Evolutionary conservation across 2,797 vertebrate species (phyloP), one percentile per base, ranked within the genome.

Genomic region (Lagodon rhomboides): DNA sequence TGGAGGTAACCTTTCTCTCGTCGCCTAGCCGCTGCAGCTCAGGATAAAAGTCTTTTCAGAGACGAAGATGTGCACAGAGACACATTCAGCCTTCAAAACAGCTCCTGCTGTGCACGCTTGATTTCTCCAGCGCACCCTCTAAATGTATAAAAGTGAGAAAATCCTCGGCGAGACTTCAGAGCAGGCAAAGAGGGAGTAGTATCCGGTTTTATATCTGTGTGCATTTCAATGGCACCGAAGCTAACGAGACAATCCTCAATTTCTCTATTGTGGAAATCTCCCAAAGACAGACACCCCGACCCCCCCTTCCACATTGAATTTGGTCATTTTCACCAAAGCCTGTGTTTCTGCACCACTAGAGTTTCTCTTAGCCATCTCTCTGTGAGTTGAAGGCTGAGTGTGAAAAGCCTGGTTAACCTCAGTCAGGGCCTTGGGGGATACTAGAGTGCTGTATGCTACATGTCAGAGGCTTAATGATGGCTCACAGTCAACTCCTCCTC

Each of bases 391-490:
- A 77, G 80, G 66, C 82, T 79, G 77, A 82, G 84, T 90, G 90
- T 89, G 82, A 91, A 91, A 92, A 92, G 90, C 82, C 86, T 85
- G 89, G 86, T 93, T 92, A 93, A 93, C 92, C 90, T 90, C 89
- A 91, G 91, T 84, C 86, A 85, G 80, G 75, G 71, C 91, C 89
- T 75, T 56, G 44, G 79, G 89, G 89, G 68, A 85, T 77, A 77
- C 73, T 60, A 30, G 74, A 90, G 91, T 85, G 89, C 80, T 89
- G 85, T 75, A 72, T 87, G 86, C 81, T 89, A 79, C 89, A 89
- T 90, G 87, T 93, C 90, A 89, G 86, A 85, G 84, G 86, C 87
- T 92, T 93, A 93, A 93, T 93, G 90, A 94, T 86, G 89, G 88
- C 91, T 92, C 88, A 87, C 85, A 91, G 85, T 92, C 87, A 80